Evolutionary conservation across 2,113 vertebrate species (phyloP).

Genomic region (Oncorhynchus nerka): DNA sequence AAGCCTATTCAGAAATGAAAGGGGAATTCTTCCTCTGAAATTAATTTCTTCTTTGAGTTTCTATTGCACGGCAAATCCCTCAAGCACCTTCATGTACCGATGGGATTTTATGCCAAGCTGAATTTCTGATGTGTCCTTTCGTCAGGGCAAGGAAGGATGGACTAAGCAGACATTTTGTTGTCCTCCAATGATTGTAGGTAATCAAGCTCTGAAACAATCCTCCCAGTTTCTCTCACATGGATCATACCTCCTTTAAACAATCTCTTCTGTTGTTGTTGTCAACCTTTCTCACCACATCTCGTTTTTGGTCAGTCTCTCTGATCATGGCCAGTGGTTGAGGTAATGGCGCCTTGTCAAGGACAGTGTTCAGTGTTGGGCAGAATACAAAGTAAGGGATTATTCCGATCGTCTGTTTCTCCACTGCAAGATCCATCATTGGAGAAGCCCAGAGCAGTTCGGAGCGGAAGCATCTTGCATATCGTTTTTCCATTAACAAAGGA

Average conservation of each 20-base stretch:
- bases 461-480: conserved; percentile 52
- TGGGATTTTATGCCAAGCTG: conserved; percentile 36
- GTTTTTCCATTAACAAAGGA: conserved; percentile 41
- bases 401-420: conserved; percentile 16
- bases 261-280: conserved; percentile 9
- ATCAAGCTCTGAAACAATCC: conserved; percentile 26
- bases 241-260: not conserved
- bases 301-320: not conserved
- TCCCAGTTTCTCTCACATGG: not conserved
- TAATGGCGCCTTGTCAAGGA: conserved; percentile 11
- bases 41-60: conserved; percentile 31
- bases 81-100: conserved; percentile 21
- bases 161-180: conserved; percentile 49
- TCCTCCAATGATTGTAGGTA: not conserved
- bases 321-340: not conserved
- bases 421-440: conserved; percentile 3
- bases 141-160: conserved; percentile 33
- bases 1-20: too few relatives aligned
- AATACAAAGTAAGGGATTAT: conserved; percentile 38
- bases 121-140: conserved; percentile 23
- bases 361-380: not conserved
- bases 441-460: not conserved
- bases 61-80: conserved; percentile 32
- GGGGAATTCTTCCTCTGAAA: conserved; percentile 23
- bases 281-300: not conserved